A percentile compares a stretch with the other conserved stretches of the same genome.
Evolutionary conservation across 2,888 invertebrate genomes (phyloP).

Genomic region (Chydorus sphaericus): DNA sequence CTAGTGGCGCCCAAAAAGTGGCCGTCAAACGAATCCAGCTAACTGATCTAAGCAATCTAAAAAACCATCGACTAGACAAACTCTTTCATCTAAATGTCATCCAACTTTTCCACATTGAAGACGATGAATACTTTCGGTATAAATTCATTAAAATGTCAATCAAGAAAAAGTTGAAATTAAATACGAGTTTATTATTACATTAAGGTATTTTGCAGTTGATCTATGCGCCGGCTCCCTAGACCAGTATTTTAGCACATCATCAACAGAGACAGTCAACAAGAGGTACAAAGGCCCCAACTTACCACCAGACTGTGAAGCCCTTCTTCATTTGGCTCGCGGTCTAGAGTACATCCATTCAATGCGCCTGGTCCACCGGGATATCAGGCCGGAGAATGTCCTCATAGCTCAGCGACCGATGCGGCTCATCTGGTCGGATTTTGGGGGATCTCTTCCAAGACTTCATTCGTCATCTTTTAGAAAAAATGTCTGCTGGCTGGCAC

Average conservation of each 20-base stretch:
- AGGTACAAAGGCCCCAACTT: background rate
- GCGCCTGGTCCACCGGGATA: background rate
- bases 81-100: background rate
- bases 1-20: background rate
- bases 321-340: background rate
- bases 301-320: background rate
- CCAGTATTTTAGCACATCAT: no score
- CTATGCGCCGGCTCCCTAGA: background rate
- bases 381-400: background rate
- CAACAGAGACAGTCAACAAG: no score
- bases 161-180: background rate
- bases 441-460: background rate
- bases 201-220: background rate
- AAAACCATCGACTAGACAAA: background rate
- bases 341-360: background rate
- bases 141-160: background rate
- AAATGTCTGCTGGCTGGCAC: background rate
- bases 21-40: background rate
- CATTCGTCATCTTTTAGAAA: background rate
- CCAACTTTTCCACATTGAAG: background rate
- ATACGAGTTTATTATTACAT: background rate
- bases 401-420: background rate
- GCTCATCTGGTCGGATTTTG: background rate
- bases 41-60: background rate
- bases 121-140: background rate